These are phyloP conservation scores for Crepidodera aurea DNA, from an alignment of 2,888 invertebrate species.

Conservation along the genomic window DNA sequence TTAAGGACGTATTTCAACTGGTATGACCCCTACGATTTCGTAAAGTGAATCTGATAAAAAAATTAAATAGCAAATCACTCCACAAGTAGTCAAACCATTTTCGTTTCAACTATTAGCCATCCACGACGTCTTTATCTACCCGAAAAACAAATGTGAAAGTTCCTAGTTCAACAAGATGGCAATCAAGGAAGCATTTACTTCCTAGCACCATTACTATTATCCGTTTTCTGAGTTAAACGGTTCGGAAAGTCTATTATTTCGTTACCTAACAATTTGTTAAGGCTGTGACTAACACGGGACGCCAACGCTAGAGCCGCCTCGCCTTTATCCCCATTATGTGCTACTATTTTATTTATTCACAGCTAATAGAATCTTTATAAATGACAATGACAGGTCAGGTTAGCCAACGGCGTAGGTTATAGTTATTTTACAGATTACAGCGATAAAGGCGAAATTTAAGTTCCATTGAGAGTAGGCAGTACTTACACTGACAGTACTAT, in stretches of 20 bases:
- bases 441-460: too few species aligned
- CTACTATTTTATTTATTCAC: slow-evolving; percentile 38
- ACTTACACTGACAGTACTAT: too few species aligned
- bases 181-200: slow-evolving; percentile 37
- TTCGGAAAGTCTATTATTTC: slow-evolving; percentile 42
- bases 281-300: slow-evolving; percentile 11
- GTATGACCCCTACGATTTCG: too few species aligned
- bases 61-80: too few species aligned
- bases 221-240: slow-evolving; percentile 39
- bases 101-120: too few species aligned
- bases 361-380: slow-evolving; percentile 37
- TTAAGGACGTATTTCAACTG: too few species aligned
- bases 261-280: slow-evolving; percentile 40
- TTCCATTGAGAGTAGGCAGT: too few species aligned
- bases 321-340: slow-evolving; percentile 35
- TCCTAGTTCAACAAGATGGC: slow-evolving; percentile 41
- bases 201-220: slow-evolving; percentile 36
- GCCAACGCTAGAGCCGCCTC: slow-evolving; percentile 5
- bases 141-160: slow-evolving; percentile 44
- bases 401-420: slow-evolving; percentile 2
- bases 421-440: too few species aligned
- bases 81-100: too few species aligned
- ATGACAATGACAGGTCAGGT: slow-evolving; percentile 32
- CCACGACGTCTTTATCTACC: too few species aligned
- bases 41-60: too few species aligned